Evolutionary conservation across 1,140 invertebrate genomes (phyloP).

Genomic region (Philopotamus ludificatus): DNA sequence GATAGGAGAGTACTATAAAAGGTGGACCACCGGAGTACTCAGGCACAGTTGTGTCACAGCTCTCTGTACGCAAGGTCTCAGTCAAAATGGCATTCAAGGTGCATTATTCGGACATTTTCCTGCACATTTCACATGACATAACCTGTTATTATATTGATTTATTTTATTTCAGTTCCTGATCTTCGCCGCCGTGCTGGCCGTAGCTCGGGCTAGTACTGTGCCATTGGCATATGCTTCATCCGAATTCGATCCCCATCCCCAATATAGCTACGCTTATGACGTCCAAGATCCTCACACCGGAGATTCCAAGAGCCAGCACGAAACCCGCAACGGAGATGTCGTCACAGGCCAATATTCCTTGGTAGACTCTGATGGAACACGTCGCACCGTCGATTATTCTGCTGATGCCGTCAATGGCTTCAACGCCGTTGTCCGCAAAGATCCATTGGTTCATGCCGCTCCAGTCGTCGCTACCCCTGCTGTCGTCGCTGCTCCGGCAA

Average conservation of each 20-base stretch:
- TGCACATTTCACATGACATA: neutral
- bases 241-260: slow-evolving; percentile 59
- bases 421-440: slow-evolving; percentile 42
- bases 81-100: slow-evolving; percentile 36
- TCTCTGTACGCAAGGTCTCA: slow-evolving; percentile 13
- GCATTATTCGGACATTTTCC: neutral
- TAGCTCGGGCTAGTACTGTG: slow-evolving; percentile 54
- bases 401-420: slow-evolving; percentile 45
- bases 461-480: neutral
- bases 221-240: slow-evolving; percentile 17
- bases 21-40: neutral
- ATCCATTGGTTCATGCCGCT: slow-evolving; percentile 44
- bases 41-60: slow-evolving; percentile 26
- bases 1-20: slow-evolving; percentile 7
- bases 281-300: slow-evolving; percentile 61
- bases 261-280: slow-evolving; percentile 59
- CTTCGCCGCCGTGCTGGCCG: slow-evolving; percentile 44
- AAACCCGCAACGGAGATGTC: slow-evolving; percentile 58
- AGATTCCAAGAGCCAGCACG: slow-evolving; percentile 60
- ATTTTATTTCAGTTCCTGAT: slow-evolving; percentile 44
- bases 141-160: neutral
- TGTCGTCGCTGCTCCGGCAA: neutral
- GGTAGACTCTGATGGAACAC: slow-evolving; percentile 58
- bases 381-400: slow-evolving; percentile 57
- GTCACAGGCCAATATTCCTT: slow-evolving; percentile 58